Percentiles rank a stretch among this genome's conserved stretches.
Evolutionary conservation across 2,888 invertebrate genomes (phyloP).

Genomic region (Gonocerus acuteangulatus): DNA sequence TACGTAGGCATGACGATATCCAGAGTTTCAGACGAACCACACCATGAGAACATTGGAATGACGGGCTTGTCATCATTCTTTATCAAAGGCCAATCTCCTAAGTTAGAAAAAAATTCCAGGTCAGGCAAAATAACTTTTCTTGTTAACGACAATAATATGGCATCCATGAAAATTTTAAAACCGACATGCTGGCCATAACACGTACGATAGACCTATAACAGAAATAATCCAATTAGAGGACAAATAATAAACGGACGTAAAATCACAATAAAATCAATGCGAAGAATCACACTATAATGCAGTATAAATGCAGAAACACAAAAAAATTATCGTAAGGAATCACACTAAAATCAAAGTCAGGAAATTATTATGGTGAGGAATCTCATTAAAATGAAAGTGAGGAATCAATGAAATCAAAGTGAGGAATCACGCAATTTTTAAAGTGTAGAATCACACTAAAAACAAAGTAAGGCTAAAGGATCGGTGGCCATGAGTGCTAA

Average conservation of each 20-base stretch:
- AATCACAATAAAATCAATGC: too few relatives aligned
- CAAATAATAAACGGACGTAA: not conserved
- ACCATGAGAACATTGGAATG: constrained; percentile 91
- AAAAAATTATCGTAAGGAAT: constrained; percentile 9
- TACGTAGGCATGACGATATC: constrained; percentile 95
- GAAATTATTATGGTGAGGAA: too few relatives aligned
- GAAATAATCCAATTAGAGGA: not conserved
- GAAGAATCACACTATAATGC: not conserved
- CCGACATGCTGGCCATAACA: constrained; percentile 93
- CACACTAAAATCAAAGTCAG: too few relatives aligned
- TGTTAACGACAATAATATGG: constrained; percentile 69
- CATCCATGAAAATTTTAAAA: constrained; percentile 92
- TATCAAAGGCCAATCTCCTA: constrained; percentile 92
- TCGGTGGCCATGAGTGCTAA: too few relatives aligned
- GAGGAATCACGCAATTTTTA: too few relatives aligned
- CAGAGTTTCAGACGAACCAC: constrained; percentile 73
- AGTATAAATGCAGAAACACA: not conserved
- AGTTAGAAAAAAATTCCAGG: constrained; percentile 80
- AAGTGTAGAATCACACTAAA: too few relatives aligned
- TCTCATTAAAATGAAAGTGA: too few relatives aligned
- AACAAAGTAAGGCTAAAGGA: too few relatives aligned
- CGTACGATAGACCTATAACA: constrained; percentile 60
- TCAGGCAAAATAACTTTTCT: constrained; percentile 77
- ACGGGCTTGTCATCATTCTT: constrained; percentile 48
- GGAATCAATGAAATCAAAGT: too few relatives aligned